Evolutionary conservation across 2,888 invertebrate genomes (phyloP).

Genomic region (Coremacera marginata): DNA sequence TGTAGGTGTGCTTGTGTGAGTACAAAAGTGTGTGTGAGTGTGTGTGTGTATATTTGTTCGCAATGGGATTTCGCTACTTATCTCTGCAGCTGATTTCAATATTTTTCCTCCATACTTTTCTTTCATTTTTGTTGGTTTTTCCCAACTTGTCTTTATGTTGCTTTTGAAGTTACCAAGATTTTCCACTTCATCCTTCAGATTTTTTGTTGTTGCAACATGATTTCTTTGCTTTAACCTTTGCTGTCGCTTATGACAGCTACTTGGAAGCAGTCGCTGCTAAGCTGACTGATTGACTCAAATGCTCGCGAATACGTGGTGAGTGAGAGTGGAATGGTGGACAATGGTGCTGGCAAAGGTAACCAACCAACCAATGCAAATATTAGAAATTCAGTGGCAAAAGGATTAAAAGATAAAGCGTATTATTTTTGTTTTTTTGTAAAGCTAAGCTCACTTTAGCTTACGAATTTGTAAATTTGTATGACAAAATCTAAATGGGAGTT

Average conservation of each 20-base stretch:
- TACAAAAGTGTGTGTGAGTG: not conserved
- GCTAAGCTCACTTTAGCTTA: not conserved
- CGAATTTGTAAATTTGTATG: too few species aligned
- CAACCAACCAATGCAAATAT: conserved; percentile 7
- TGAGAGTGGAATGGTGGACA: not conserved
- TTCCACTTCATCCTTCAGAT: not conserved
- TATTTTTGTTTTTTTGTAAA: not conserved
- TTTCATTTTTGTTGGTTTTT: conserved; percentile 3
- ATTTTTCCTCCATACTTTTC: conserved; percentile 14
- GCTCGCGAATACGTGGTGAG: not conserved
- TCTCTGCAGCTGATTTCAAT: conserved; percentile 22
- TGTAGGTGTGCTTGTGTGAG: not conserved
- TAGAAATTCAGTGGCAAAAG: not conserved
- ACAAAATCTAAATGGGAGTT: too few species aligned
- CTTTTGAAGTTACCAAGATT: not conserved
- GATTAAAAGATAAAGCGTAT: not conserved
- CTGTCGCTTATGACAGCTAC: conserved; percentile 21
- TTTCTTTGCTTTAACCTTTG: conserved; percentile 2
- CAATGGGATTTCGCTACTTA: conserved; percentile 14
- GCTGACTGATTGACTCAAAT: conserved; percentile 16
- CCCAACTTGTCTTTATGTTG: not conserved
- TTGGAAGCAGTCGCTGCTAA: conserved; percentile 21
- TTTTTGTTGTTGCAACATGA: conserved; percentile 5
- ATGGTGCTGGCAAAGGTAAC: not conserved
- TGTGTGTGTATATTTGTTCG: not conserved